These are phyloP conservation scores for Pionites leucogaster DNA, from an alignment of 2,113 vertebrate species.

Conservation along the genomic window DNA sequence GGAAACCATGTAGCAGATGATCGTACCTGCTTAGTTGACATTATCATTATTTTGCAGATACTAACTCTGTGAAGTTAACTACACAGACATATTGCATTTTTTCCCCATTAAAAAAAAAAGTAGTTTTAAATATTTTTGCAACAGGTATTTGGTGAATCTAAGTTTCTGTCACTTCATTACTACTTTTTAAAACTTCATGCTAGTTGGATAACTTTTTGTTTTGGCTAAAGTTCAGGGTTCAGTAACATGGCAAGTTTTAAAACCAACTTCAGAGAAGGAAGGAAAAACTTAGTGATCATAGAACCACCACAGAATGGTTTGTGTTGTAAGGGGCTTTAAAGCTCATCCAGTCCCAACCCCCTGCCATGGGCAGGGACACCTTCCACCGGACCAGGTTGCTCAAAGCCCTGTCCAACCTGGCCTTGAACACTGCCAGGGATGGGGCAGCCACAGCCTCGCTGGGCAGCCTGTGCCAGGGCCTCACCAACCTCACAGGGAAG, in stretches of 20 bases:
- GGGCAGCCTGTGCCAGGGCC: not conserved
- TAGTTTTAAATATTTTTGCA: not conserved
- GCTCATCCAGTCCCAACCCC: not conserved
- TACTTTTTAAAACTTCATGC: not conserved
- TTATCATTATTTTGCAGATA: not conserved
- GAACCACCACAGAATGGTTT: not conserved
- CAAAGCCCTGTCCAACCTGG: not conserved
- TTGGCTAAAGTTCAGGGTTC: not conserved
- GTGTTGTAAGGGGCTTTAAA: not conserved
- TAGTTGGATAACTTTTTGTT: not conserved
- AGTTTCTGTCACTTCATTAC: not conserved
- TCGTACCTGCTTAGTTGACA: not conserved
- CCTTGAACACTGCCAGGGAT: not conserved
- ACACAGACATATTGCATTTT: not conserved
- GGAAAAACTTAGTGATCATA: not conserved
- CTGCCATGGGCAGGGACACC: not conserved
- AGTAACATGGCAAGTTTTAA: not conserved
- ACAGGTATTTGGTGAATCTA: not conserved
- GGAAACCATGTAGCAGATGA: not conserved
- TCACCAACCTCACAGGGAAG: not conserved
- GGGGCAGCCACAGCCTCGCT: not conserved
- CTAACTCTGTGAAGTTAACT: not conserved
- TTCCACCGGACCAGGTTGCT: not conserved
- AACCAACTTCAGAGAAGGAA: not conserved
- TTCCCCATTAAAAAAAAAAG: accelerated